Percentiles rank a stretch among this genome's conserved stretches.
Evolutionary conservation across 2,888 invertebrate species (phyloP).

Genomic region (Troglohyphantes excavatus): DNA sequence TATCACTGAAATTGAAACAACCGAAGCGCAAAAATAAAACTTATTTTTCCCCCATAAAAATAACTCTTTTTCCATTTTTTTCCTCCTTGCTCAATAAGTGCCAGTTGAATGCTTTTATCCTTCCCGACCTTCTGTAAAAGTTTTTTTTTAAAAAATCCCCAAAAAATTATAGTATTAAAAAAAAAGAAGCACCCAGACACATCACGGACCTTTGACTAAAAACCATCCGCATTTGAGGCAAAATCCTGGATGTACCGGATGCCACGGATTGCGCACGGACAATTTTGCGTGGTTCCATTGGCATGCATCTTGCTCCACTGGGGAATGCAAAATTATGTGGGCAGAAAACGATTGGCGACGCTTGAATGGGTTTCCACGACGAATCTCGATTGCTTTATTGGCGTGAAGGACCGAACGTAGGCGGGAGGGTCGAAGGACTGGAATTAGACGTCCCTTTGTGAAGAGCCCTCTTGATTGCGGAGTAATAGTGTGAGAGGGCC

Average conservation of each 20-base stretch:
- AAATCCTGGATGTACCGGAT: not conserved
- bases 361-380: conserved; percentile 34
- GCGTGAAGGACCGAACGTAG: conserved; percentile 32
- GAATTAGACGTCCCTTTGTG: conserved; percentile 38
- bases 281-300: not conserved
- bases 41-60: no score
- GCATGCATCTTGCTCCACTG: not conserved
- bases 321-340: conserved; percentile 27
- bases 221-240: not conserved
- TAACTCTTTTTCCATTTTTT: no score
- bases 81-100: not conserved
- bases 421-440: conserved; percentile 1
- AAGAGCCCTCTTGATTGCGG: conserved; percentile 7
- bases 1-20: not conserved
- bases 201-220: not conserved
- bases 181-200: no score
- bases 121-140: conserved; percentile 12
- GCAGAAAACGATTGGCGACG: conserved; percentile 53
- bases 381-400: conserved; percentile 51
- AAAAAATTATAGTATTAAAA: conserved; percentile 1
- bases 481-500: conserved; percentile 25
- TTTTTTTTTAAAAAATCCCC: not conserved
- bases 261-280: not conserved
- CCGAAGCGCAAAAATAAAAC: not conserved
- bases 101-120: conserved; percentile 14